Evolutionary conservation across 1,140 invertebrate genomes (phyloP).

Genomic region (Helicoverpa armigera): DNA sequence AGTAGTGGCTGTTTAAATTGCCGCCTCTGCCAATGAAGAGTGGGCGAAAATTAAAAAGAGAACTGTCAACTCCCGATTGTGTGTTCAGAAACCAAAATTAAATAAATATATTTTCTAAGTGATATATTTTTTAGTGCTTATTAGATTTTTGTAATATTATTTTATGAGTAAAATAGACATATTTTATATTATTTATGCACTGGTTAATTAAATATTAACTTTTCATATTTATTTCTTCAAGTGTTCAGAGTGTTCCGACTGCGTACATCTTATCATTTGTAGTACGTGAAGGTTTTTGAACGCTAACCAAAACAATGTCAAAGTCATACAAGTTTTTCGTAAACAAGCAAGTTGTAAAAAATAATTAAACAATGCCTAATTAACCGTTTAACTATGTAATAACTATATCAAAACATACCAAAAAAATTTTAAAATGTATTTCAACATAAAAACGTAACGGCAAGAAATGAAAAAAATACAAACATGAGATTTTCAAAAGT

Average conservation of each 20-base stretch:
- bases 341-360: not conserved
- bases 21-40: not conserved
- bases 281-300: not conserved
- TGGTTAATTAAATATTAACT: not conserved
- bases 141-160: no score
- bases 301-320: conserved; percentile 7
- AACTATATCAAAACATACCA: not conserved
- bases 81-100: no score
- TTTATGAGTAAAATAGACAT: no score
- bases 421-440: not conserved
- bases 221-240: not conserved
- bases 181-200: no score
- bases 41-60: not conserved
- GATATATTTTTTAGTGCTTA: no score
- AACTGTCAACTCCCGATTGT: not conserved
- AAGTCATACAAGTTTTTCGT: not conserved
- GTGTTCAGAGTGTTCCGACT: not conserved
- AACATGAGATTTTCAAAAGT: conserved; percentile 64
- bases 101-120: no score
- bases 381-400: conserved; percentile 1
- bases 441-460: conserved; percentile 29
- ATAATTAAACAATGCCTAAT: not conserved
- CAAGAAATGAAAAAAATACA: conserved; percentile 38
- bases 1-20: not conserved
- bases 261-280: not conserved